A percentile compares a stretch with the other conserved stretches of the same genome.
These are phyloP conservation scores for Serranus cabrilla DNA, from an alignment of 2,797 vertebrate genomes.

Conservation along the genomic window DNA sequence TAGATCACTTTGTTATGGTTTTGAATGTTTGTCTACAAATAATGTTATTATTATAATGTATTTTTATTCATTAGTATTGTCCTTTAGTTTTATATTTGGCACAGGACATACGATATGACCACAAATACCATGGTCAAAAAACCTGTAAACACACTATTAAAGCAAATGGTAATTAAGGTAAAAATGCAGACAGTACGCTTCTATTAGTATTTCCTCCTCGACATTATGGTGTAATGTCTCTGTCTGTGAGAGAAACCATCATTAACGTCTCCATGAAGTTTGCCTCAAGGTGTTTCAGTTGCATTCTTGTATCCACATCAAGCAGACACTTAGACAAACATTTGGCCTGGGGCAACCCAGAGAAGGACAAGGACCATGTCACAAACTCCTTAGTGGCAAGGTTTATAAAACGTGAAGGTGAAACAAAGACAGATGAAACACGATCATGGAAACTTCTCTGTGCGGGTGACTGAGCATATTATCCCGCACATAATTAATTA, in stretches of 20 bases:
- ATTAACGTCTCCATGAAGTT: constrained; percentile 33
- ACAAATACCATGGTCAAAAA: not conserved
- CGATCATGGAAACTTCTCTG: not conserved
- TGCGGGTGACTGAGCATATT: not conserved
- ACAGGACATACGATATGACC: not conserved
- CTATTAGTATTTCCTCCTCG: constrained; percentile 6
- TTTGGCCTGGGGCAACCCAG: constrained; percentile 15
- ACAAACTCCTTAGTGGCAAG: not conserved
- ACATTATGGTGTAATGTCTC: constrained; percentile 3
- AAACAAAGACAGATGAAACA: not conserved
- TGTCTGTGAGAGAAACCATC: constrained; percentile 26
- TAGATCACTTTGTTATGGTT: not conserved
- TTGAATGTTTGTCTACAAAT: not conserved
- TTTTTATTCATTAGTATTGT: not conserved
- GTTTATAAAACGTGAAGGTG: not conserved
- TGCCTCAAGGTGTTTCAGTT: constrained; percentile 20
- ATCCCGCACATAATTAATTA: not conserved
- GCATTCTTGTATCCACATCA: constrained; percentile 49
- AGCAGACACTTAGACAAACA: constrained; percentile 30
- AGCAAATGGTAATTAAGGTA: not conserved
- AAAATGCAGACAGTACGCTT: constrained; percentile 9
- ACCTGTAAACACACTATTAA: constrained; percentile 1
- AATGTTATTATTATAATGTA: not conserved
- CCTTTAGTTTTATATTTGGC: not conserved
- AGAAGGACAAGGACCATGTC: not conserved